A percentile compares a stretch with the other conserved stretches of the same genome.
Evolutionary conservation across 92 coral and sea anemone genomes (phyloP).

Genomic region (Galaxea fascicularis): DNA sequence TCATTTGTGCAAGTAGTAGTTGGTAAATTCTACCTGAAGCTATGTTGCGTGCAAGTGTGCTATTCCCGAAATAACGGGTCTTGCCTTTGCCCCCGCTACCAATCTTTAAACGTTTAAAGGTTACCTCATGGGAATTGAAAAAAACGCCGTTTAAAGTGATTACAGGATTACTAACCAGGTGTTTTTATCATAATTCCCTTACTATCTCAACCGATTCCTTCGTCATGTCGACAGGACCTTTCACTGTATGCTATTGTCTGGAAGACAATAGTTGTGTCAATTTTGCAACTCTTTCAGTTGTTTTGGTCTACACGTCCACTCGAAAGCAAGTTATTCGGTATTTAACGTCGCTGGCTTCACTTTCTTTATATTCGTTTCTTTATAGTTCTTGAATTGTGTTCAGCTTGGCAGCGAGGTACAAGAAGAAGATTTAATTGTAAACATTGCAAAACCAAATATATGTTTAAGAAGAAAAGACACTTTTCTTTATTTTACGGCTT

Average conservation of each 20-base stretch:
- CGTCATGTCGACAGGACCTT: conserved; percentile 16
- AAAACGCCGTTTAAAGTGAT: conserved; percentile 30
- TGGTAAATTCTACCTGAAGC: neutral
- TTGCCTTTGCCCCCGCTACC: neutral
- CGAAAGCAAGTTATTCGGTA: too few species aligned
- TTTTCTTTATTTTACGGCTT: too few species aligned
- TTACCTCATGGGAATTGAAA: conserved; percentile 16
- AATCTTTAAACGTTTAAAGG: conserved; percentile 22
- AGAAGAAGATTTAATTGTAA: too few species aligned
- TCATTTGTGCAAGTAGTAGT: neutral
- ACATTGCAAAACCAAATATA: too few species aligned
- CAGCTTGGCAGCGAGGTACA: too few species aligned
- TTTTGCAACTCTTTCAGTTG: too few species aligned
- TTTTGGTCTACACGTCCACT: too few species aligned
- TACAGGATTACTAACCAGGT: conserved; percentile 40
- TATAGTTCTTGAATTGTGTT: too few species aligned
- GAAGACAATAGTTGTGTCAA: too few species aligned
- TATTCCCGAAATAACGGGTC: neutral
- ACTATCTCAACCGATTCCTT: conserved; percentile 27
- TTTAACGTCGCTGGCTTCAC: too few species aligned
- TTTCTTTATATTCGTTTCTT: too few species aligned
- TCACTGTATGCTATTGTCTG: neutral
- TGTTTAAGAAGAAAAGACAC: too few species aligned
- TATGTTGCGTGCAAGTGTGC: conserved; percentile 22
- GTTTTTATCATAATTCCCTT: conserved; percentile 42